Base-by-base conservation (phyloP, 2,113 vertebrate genomes). In the Orthonyx spaldingii region DNA sequence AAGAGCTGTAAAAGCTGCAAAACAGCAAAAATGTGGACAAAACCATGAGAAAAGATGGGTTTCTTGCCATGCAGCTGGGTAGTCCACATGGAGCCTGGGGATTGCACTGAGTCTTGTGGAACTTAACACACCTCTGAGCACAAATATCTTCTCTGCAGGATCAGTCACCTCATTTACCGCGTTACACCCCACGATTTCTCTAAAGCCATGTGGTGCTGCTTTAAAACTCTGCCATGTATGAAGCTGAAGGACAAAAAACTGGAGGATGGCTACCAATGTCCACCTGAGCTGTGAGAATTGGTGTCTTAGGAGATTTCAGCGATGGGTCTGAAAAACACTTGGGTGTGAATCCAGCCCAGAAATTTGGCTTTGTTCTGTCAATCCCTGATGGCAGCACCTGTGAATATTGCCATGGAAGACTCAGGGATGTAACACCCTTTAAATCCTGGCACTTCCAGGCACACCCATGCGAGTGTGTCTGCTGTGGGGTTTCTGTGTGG, bases 31-130 rank as follows among this genome's bases (percentile, higher is more conserved):
- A 22, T 78, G 57, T 5, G 65, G 87, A 60, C 4, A 47, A 84
- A 90, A 61, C 68, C 66, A 64, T 23, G 75, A 81, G 53, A 55
- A 28, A 88, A 79, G 60, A 39, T 4, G 24, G 20, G 28, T 65
- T 94, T 93, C 33, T 88, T 87, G 82, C 82, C 37, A 24, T 82
- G 88, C 50, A 56, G 3, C 55, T 96, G 97, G 87, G 93, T 97
- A 94, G 96, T 97, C 96, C 69, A 30, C 44, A 12, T 27, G 33
- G 24, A 92, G 41, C 65, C 35, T 18, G 32, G 65, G 70, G 19
- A 35, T 53, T 46, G 12, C 3, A 16, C 60, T 30, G 49, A 85
- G 47, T 33, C 85, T 57, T 75, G 47, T 53, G 76, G 82, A 92
- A 86, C 26, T 70, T 49, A 75, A 57, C 60, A 52, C 50, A 92